Evolutionary conservation across 2,113 vertebrate species (phyloP).

Genomic region (human): DNA sequence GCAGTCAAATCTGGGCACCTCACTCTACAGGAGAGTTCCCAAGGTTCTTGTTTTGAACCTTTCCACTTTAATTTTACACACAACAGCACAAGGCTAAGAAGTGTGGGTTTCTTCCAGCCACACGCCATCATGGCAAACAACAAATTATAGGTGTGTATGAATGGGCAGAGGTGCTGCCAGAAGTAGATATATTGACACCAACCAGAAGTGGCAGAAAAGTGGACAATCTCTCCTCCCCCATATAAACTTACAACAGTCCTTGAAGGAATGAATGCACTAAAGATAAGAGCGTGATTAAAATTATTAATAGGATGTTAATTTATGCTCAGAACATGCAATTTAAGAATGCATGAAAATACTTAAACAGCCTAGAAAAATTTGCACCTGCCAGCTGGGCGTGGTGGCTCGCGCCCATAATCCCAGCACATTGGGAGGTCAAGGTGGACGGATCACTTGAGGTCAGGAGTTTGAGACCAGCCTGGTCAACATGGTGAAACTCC

Average conservation of each 20-base stretch:
- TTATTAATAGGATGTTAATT: neutral
- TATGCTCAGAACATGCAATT: neutral
- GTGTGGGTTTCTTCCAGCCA: neutral
- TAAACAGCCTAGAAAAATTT: neutral
- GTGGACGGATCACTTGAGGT: too few species aligned
- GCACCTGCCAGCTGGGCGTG: neutral
- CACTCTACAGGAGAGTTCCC: neutral
- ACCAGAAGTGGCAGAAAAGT: neutral
- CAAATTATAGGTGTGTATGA: neutral
- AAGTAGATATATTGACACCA: neutral
- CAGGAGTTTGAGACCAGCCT: too few species aligned
- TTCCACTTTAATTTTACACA: neutral
- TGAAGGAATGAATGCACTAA: neutral
- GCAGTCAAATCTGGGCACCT: neutral
- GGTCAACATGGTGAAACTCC: too few species aligned
- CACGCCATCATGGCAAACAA: neutral
- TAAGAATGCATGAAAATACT: neutral
- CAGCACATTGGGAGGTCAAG: too few species aligned
- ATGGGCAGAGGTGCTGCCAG: neutral
- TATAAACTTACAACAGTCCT: neutral
- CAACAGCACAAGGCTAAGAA: neutral
- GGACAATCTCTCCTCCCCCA: neutral
- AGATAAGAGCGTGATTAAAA: neutral
- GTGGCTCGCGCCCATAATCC: too few species aligned
- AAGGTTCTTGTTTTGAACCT: neutral